Evolutionary conservation across 2,113 vertebrate species (phyloP).

Genomic region (Ascaphus truei): DNA sequence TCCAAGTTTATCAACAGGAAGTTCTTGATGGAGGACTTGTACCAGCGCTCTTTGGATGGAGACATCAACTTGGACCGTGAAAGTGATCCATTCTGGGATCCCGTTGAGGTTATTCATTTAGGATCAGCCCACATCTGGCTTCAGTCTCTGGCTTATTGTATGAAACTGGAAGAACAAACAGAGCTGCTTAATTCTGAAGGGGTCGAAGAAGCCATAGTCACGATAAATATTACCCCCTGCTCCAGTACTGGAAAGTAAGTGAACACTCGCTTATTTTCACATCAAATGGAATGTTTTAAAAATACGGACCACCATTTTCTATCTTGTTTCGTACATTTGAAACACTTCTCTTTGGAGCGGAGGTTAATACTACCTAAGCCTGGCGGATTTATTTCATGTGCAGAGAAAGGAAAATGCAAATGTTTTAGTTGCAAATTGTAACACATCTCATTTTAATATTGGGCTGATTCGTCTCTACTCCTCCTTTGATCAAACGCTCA

Average conservation of each 20-base stretch:
- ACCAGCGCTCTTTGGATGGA: constrained; percentile 66
- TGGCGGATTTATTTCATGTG: no score
- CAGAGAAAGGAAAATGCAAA: no score
- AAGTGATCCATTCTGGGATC: constrained; percentile 85
- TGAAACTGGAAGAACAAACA: constrained; percentile 74
- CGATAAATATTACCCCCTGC: constrained; percentile 67
- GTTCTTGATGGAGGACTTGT: constrained; percentile 83
- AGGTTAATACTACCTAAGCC: no score
- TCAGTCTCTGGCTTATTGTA: constrained; percentile 75
- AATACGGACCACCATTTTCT: no score
- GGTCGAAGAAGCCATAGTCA: constrained; percentile 71
- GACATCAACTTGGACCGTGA: constrained; percentile 51
- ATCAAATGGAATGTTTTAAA: no score
- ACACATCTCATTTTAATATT: no score
- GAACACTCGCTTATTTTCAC: no score
- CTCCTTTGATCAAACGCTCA: no score
- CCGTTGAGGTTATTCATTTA: constrained; percentile 71
- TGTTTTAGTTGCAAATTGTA: no score
- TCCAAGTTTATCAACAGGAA: constrained; percentile 86
- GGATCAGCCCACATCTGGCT: constrained; percentile 84
- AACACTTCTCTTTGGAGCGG: no score
- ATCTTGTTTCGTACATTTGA: no score
- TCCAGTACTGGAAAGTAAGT: constrained; percentile 64
- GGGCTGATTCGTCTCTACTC: no score
- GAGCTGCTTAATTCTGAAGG: constrained; percentile 79